Evolutionary conservation across 2,797 vertebrate genomes (phyloP), one percentile per base, ranked within the genome.

Genomic region (Typhlichthys subterraneus): DNA sequence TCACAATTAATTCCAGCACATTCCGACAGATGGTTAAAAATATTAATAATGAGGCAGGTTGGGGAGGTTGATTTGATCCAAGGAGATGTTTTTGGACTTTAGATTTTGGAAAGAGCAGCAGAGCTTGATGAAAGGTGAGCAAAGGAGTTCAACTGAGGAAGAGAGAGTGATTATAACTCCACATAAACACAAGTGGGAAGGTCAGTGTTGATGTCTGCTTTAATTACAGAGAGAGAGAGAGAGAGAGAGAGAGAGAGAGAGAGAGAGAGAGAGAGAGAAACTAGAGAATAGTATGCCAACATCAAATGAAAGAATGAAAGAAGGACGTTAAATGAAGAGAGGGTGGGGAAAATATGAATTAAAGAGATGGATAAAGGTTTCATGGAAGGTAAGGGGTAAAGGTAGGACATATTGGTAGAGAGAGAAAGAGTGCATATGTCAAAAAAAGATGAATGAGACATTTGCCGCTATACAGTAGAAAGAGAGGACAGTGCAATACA

Each of bases 401-500:
- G n/a, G 15, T 13, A 19, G 33, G 33, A 38, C 7, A 38, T 9
- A 9, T 38, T 45, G 60, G 48, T 50, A 53, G 19, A 50, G 45
- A 4, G 47, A 51, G 4, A 6, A 1, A 42, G 15, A 1, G 2
- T 45, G 61, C 17, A 14, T 31, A 23, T 7, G 31, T 4, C 15
- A 61, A 57, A 52, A 15, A 45, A 17, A 58, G 14, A 53, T n/a
- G 15, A 11, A n/a, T 46, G 12, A 61, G 52, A 53, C 82, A 83
- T 84, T 84, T 82, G 79, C 71, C 79, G 69, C 77, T 81, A 12
- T 61, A 48, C 45, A 5, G 65, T 15, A 45, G 53, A 38, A 12
- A 55, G 17, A 54, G 64, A 59, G 59, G 63, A 55, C 59, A 59
- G 31, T 47, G 62, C 67, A 57, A 29, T 51, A 48, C 55, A 57